phyloP scores from a whole-genome alignment of 1,140 invertebrate genomes.

The Aphelenchoides besseyi region DNA sequence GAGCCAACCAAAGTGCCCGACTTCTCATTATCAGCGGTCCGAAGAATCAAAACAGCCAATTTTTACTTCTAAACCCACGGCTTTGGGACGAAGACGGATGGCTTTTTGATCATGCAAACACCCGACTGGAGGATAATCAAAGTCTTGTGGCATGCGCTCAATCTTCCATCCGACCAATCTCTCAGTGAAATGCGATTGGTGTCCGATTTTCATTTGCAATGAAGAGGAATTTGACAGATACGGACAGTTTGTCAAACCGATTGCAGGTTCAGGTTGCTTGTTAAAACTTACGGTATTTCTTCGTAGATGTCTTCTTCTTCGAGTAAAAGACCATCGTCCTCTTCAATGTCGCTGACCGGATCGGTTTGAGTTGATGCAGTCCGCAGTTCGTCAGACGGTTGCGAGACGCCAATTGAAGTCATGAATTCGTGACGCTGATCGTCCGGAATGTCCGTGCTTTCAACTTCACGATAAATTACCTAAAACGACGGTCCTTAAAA shows the following conservation, averaged over 20 bases:
- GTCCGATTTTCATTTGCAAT: no score
- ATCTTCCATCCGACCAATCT: background rate
- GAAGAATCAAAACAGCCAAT: background rate
- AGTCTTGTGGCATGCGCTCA: background rate
- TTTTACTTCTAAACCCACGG: background rate
- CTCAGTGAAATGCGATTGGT: background rate
- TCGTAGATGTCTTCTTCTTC: slow-evolving; percentile 8
- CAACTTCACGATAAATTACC: no score
- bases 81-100: background rate
- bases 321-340: background rate
- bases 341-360: background rate
- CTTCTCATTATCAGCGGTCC: background rate
- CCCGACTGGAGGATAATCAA: background rate
- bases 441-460: no score
- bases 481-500: no score
- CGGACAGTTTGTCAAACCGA: background rate
- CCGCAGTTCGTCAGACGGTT: background rate
- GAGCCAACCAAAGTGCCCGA: background rate
- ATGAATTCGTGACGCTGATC: no score
- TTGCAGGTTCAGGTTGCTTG: background rate
- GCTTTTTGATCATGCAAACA: slow-evolving; percentile 1
- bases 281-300: background rate
- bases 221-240: background rate
- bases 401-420: no score
- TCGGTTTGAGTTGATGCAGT: background rate